Evolutionary conservation across 2,797 vertebrate species (phyloP).

Genomic region (Chaetophractus vellerosus): DNA sequence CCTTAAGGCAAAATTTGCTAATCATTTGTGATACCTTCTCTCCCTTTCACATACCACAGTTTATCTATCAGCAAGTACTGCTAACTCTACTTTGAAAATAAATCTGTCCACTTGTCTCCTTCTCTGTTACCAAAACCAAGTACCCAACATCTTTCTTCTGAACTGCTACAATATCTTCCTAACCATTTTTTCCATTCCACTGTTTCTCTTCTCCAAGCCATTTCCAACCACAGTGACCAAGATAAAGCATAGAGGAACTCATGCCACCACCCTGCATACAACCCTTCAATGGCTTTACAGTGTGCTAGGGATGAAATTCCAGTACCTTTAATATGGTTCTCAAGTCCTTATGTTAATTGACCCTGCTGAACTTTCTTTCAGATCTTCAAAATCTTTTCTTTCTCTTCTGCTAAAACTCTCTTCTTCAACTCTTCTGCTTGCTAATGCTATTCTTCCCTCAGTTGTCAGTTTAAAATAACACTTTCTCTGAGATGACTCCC

Average conservation of each 20-base stretch:
- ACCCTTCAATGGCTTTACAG: neutral
- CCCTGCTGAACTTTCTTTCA: neutral
- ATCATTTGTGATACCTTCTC: neutral
- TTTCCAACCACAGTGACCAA: neutral
- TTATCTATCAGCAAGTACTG: neutral
- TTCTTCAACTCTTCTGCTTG: neutral
- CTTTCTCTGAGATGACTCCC: neutral
- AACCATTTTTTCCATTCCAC: neutral
- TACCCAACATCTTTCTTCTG: neutral
- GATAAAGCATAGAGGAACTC: constrained; percentile 22
- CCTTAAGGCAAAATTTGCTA: neutral
- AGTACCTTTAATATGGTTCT: neutral
- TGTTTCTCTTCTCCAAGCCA: neutral
- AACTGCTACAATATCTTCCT: neutral
- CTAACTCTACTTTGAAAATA: neutral
- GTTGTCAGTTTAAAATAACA: constrained; percentile 6
- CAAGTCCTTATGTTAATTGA: neutral
- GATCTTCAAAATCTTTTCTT: neutral
- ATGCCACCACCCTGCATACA: neutral
- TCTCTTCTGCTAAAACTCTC: neutral
- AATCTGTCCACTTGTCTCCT: neutral
- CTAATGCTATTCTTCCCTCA: neutral
- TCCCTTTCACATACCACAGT: neutral
- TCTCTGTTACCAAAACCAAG: neutral
- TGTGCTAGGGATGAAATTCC: neutral